Evolutionary conservation across 2,113 vertebrate species (phyloP).

Genomic region (Cyanoderma ruficeps): DNA sequence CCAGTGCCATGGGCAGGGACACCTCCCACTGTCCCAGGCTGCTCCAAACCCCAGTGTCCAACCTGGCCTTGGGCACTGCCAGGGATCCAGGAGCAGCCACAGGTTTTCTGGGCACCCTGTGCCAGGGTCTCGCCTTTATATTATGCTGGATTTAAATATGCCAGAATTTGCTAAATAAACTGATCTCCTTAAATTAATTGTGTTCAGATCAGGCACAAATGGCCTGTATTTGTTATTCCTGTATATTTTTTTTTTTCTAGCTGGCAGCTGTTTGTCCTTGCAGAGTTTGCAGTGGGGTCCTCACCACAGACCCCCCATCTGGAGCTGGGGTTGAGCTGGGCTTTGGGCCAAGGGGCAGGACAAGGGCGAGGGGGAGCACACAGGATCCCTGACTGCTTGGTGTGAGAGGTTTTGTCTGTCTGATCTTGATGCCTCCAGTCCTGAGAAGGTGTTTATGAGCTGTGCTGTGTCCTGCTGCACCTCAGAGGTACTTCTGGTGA

Average conservation of each 20-base stretch:
- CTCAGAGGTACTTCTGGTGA: background rate
- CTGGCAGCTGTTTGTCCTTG: background rate
- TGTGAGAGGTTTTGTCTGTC: background rate
- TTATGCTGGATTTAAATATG: background rate
- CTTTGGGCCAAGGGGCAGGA: background rate
- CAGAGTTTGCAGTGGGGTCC: background rate
- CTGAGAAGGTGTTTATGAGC: background rate
- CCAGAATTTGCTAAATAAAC: background rate
- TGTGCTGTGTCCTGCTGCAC: background rate
- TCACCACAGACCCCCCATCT: background rate
- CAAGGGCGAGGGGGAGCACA: background rate
- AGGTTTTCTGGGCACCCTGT: background rate
- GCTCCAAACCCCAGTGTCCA: background rate
- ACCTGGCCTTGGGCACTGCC: background rate
- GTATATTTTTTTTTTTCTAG: background rate
- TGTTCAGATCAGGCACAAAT: background rate
- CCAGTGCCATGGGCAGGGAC: background rate
- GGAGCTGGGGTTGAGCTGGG: background rate
- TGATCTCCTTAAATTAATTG: background rate
- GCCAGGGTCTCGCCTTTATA: background rate
- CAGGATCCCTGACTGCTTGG: rapidly evolving
- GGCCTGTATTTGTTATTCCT: background rate
- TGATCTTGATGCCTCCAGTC: background rate
- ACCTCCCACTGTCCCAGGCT: background rate
- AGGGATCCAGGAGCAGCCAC: background rate